Conservation (phyloP, 2,113 vertebrate genomes). For the Hipposideros armiger region DNA sequence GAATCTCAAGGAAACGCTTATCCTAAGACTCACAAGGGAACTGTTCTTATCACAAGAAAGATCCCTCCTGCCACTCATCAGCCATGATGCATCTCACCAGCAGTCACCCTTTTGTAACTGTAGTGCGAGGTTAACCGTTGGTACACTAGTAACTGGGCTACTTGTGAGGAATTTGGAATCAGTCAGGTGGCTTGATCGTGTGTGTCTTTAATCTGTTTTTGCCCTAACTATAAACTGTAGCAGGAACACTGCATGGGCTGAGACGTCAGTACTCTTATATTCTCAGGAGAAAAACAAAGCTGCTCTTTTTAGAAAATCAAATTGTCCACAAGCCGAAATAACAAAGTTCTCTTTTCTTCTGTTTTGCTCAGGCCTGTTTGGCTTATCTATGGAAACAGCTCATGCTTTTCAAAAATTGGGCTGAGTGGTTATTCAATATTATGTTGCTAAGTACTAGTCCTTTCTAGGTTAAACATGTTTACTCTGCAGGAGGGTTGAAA, state of each 20-base stretch:
- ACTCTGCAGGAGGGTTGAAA: background rate
- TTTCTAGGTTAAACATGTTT: slow-evolving; percentile 55
- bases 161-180: background rate
- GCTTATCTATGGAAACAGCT: slow-evolving; percentile 67
- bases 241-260: background rate
- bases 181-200: background rate
- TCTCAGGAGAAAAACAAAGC: slow-evolving; percentile 34
- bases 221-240: background rate
- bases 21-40: background rate
- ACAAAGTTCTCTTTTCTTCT: background rate
- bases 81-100: background rate
- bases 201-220: background rate
- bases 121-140: background rate
- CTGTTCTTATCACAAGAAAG: background rate
- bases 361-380: slow-evolving; percentile 39
- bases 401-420: slow-evolving; percentile 32
- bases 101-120: background rate
- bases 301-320: slow-evolving; percentile 62
- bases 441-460: slow-evolving; percentile 55
- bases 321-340: slow-evolving; percentile 15
- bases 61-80: background rate
- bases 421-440: background rate
- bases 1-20: background rate
- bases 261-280: background rate
- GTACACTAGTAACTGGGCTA: background rate